Evolutionary conservation across 1,140 invertebrate species (phyloP).

Genomic region (Eueides isabella): DNA sequence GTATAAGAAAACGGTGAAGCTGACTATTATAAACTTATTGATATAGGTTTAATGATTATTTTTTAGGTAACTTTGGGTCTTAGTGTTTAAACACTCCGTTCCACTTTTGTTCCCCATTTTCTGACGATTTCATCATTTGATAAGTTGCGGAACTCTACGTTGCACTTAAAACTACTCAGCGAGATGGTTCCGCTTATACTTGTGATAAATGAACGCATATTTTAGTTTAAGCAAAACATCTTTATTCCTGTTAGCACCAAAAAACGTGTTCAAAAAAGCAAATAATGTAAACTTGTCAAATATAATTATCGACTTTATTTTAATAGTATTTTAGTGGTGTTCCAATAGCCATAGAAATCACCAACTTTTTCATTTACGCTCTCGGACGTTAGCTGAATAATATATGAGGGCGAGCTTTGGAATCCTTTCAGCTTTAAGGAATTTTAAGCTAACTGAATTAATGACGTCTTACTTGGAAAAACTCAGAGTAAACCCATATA

Average conservation of each 20-base stretch:
- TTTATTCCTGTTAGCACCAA: neutral
- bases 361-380: slow-evolving; percentile 78
- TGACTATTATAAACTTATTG: too few relatives aligned
- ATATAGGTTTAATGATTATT: too few relatives aligned
- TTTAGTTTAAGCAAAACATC: neutral
- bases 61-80: too few relatives aligned
- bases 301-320: slow-evolving; percentile 62
- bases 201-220: neutral
- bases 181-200: too few relatives aligned
- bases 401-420: slow-evolving; percentile 58
- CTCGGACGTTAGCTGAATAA: slow-evolving; percentile 70
- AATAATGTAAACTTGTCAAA: slow-evolving; percentile 49
- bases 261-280: neutral
- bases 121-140: too few relatives aligned
- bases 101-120: too few relatives aligned
- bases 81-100: too few relatives aligned
- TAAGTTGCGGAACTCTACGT: too few relatives aligned
- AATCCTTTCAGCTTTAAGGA: slow-evolving; percentile 58
- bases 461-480: slow-evolving; percentile 49
- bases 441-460: slow-evolving; percentile 60
- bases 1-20: too few relatives aligned
- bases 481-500: slow-evolving; percentile 14
- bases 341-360: slow-evolving; percentile 76
- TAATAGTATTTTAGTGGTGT: slow-evolving; percentile 71
- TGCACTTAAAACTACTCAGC: too few relatives aligned